A percentile compares a stretch with the other conserved stretches of the same genome.
These are phyloP conservation scores for Lepeophtheirus nordmannii DNA, from an alignment of 2,888 invertebrate species.

Conservation along the genomic window DNA sequence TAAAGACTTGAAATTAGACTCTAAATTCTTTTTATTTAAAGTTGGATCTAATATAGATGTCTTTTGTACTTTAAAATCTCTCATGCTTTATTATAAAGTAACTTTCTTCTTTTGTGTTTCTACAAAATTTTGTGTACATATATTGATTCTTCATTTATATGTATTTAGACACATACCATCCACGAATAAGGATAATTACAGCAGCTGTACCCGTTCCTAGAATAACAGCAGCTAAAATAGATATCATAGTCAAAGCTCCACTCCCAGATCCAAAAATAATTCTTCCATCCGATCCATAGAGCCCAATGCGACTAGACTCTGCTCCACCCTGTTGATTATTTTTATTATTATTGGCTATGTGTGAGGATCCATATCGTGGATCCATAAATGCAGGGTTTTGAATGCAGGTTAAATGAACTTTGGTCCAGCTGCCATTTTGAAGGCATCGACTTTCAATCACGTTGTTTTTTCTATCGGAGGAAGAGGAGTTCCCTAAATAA, in stretches of 20 bases:
- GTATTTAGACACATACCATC: not conserved
- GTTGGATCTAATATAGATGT: too few relatives aligned
- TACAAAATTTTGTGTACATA: too few relatives aligned
- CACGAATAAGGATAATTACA: constrained; percentile 6
- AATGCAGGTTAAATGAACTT: constrained; percentile 7
- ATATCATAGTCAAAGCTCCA: not conserved
- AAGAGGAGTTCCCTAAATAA: not conserved
- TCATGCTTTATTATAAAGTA: too few relatives aligned
- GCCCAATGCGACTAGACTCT: constrained; percentile 1
- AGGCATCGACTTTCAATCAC: constrained; percentile 10
- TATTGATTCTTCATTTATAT: too few relatives aligned
- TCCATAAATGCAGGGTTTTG: not conserved
- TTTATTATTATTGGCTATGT: not conserved
- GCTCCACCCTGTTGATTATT: not conserved
- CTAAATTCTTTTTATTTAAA: too few relatives aligned
- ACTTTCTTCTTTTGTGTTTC: too few relatives aligned
- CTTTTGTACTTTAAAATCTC: too few relatives aligned
- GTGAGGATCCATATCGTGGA: not conserved
- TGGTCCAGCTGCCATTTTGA: constrained; percentile 12
- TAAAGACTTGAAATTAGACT: too few relatives aligned
- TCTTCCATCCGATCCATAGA: not conserved
- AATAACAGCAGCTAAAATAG: constrained; percentile 12
- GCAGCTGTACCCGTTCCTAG: not conserved
- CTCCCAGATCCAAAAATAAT: not conserved
- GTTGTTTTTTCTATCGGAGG: not conserved